Conservation (phyloP, 2,113 vertebrate genomes). For the Phrynocephalus versicolor region DNA sequence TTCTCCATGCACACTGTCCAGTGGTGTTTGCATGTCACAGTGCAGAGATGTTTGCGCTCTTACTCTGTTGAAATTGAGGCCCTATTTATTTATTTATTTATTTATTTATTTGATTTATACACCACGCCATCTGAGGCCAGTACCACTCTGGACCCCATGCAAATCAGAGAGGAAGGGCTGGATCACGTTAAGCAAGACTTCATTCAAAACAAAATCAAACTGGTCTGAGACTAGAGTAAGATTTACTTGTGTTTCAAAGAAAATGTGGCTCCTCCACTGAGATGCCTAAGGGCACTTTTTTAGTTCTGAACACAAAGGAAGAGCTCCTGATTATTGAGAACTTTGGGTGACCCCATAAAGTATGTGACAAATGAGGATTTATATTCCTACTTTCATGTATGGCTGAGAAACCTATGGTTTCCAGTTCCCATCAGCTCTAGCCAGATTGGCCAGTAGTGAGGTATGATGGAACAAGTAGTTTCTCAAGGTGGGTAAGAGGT, state of each 20-base stretch:
- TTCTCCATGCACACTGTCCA: fast-evolving
- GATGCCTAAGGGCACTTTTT: not conserved
- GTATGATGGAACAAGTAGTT: too few relatives aligned
- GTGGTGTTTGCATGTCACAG: slow-evolving; percentile 13
- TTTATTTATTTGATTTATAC: too few relatives aligned
- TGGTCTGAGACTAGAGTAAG: slow-evolving; percentile 12
- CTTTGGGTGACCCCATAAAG: not conserved
- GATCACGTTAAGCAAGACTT: slow-evolving; percentile 8
- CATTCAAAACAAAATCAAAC: fast-evolving
- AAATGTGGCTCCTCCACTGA: not conserved
- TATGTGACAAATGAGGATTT: not conserved
- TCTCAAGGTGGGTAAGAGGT: too few relatives aligned
- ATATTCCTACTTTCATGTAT: too few relatives aligned
- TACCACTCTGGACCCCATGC: too few relatives aligned
- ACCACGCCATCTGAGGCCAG: too few relatives aligned
- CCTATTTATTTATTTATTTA: too few relatives aligned
- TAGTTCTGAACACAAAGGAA: not conserved
- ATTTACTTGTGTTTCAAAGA: slow-evolving; percentile 25
- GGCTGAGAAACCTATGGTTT: too few relatives aligned
- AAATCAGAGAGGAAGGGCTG: not conserved
- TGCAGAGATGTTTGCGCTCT: not conserved
- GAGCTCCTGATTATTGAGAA: not conserved
- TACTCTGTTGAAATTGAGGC: not conserved
- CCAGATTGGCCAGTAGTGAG: too few relatives aligned
- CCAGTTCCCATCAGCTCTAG: too few relatives aligned